Percentiles rank a stretch among this genome's conserved stretches.
Evolutionary conservation across 1,140 invertebrate species (phyloP).

Genomic region (Zophobas morio): DNA sequence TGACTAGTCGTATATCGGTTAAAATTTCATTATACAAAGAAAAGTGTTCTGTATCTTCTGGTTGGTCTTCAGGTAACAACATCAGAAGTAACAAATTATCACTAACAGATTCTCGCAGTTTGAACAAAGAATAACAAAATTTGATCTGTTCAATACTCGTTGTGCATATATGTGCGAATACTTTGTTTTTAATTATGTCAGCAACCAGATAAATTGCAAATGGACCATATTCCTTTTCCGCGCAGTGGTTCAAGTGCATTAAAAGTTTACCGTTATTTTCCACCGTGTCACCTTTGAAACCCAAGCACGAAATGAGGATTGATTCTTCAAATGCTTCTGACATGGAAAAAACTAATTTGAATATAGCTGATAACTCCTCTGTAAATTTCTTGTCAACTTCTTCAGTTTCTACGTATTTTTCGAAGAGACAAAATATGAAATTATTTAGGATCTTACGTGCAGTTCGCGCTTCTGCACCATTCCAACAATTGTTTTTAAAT

Average conservation of each 20-base stretch:
- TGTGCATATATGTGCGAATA: neutral
- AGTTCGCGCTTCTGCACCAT: neutral
- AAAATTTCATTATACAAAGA: slow-evolving; percentile 8
- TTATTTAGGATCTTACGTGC: neutral
- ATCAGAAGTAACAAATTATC: slow-evolving; percentile 20
- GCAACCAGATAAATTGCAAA: neutral
- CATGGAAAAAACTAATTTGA: neutral
- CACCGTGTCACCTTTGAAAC: neutral
- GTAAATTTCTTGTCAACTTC: neutral
- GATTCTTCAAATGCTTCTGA: slow-evolving; percentile 17
- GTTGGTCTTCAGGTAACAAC: slow-evolving; percentile 11
- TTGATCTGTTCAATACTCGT: neutral
- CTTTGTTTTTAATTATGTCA: neutral
- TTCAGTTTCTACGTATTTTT: neutral
- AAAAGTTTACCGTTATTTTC: slow-evolving; percentile 1
- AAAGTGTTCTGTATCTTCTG: slow-evolving; percentile 4
- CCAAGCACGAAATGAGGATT: slow-evolving; percentile 16
- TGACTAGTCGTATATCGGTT: neutral
- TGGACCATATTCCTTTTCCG: neutral
- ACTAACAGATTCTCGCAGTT: slow-evolving; percentile 5
- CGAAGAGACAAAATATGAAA: slow-evolving; percentile 6
- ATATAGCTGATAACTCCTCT: neutral
- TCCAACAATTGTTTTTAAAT: slow-evolving; percentile 20
- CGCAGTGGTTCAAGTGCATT: neutral
- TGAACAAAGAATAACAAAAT: slow-evolving; percentile 28